A percentile compares a stretch with the other conserved stretches of the same genome.
phyloP scores from a whole-genome alignment of 2,113 vertebrate genomes.

The Stegostoma tigrinum region DNA sequence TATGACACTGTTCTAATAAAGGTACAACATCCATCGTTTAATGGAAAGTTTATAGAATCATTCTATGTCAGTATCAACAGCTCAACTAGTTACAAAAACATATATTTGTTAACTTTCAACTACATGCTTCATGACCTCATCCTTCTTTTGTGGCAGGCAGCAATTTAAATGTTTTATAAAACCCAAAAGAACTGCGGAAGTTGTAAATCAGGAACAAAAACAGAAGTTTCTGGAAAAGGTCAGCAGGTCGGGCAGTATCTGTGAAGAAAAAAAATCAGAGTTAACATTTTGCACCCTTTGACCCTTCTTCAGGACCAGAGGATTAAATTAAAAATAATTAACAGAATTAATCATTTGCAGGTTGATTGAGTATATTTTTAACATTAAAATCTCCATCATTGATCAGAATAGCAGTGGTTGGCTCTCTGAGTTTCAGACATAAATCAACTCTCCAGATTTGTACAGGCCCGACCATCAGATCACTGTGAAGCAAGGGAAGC shows the following conservation, averaged over 20 bases:
- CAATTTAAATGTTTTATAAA: not conserved
- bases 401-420: not conserved
- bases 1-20: not conserved
- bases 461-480: not conserved
- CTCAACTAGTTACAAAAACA: not conserved
- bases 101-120: not conserved
- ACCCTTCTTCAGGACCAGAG: too few relatives aligned
- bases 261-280: too few relatives aligned
- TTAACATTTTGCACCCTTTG: too few relatives aligned
- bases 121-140: not conserved
- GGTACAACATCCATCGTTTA: not conserved
- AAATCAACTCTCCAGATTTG: not conserved
- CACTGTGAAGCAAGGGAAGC: not conserved
- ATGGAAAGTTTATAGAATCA: not conserved
- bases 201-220: too few relatives aligned
- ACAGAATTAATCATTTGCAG: not conserved
- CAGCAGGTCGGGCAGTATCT: too few relatives aligned
- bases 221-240: too few relatives aligned
- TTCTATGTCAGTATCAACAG: not conserved
- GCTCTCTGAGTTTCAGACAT: not conserved
- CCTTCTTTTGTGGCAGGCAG: not conserved
- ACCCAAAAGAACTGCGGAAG: too few relatives aligned
- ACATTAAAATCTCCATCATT: not conserved
- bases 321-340: too few relatives aligned
- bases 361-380: not conserved